Percentiles rank a stretch among this genome's conserved stretches.
These are phyloP conservation scores for Rynchops niger DNA, from an alignment of 2,113 vertebrate species.

Conservation along the genomic window DNA sequence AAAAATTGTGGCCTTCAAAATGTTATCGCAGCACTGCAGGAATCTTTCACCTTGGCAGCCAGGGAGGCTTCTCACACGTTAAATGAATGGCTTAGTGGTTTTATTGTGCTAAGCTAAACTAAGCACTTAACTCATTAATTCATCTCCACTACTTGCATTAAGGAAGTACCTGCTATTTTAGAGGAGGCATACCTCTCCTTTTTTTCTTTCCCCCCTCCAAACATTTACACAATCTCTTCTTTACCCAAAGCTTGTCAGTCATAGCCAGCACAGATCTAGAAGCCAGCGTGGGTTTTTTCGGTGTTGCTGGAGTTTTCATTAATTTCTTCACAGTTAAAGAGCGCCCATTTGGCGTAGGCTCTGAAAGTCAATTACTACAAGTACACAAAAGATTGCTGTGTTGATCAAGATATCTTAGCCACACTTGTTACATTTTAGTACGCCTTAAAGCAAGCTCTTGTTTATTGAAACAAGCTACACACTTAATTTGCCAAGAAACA, in stretches of 20 bases:
- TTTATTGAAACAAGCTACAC: background rate
- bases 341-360: background rate
- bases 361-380: background rate
- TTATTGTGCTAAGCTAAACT: slow-evolving; percentile 52
- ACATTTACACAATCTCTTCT: background rate
- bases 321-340: slow-evolving; percentile 1
- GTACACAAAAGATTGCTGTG: background rate
- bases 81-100: slow-evolving; percentile 36
- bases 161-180: slow-evolving; percentile 5
- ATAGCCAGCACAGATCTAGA: background rate
- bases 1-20: slow-evolving; percentile 47
- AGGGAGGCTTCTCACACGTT: slow-evolving; percentile 20
- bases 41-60: slow-evolving; percentile 56
- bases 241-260: slow-evolving; percentile 2
- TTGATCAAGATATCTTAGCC: background rate
- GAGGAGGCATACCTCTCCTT: background rate
- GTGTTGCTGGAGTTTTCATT: background rate
- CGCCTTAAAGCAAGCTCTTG: background rate
- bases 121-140: slow-evolving; percentile 60
- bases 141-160: slow-evolving; percentile 8
- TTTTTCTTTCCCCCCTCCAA: background rate
- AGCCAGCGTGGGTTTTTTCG: background rate
- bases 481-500: background rate
- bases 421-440: background rate
- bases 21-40: slow-evolving; percentile 39